A percentile compares a stretch with the other conserved stretches of the same genome.
Conservation (phyloP, 1,140 invertebrate genomes). For the Stegodyphus mimosarum region DNA sequence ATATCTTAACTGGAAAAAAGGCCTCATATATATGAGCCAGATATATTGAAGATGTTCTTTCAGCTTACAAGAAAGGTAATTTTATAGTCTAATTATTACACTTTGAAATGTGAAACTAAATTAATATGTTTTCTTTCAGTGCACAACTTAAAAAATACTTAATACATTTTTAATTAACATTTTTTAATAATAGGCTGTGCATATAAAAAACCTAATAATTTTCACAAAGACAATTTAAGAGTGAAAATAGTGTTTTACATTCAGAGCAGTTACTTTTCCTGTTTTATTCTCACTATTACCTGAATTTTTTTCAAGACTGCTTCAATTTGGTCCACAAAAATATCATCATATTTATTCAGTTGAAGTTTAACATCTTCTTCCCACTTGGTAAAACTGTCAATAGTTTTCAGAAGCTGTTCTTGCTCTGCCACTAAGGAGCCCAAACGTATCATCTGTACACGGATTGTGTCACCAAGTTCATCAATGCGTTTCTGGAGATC, state of each 20-base stretch:
- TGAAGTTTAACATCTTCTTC: slow-evolving; percentile 80
- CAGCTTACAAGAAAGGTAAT: no score
- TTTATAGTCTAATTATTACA: no score
- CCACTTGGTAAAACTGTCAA: slow-evolving; percentile 86
- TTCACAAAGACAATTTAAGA: no score
- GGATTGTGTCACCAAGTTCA: slow-evolving; percentile 33
- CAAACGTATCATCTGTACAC: slow-evolving; percentile 14
- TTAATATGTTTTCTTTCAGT: no score
- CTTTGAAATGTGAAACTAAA: no score
- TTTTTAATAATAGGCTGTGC: no score
- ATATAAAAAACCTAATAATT: no score
- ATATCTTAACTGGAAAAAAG: no score
- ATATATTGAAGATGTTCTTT: no score
- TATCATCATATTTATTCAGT: slow-evolving; percentile 81
- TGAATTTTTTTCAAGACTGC: slow-evolving; percentile 82
- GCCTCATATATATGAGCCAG: no score
- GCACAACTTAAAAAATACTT: no score
- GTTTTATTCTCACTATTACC: slow-evolving; percentile 59
- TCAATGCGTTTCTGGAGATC: slow-evolving; percentile 47
- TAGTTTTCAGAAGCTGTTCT: slow-evolving; percentile 85
- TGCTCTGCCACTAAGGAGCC: slow-evolving; percentile 31
- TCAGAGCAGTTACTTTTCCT: background rate
- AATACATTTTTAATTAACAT: no score
- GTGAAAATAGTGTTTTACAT: background rate
- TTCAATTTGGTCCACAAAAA: slow-evolving; percentile 82